These are phyloP conservation scores for Chloroceryle aenea DNA, from an alignment of 2,113 vertebrate species.

Conservation along the genomic window DNA sequence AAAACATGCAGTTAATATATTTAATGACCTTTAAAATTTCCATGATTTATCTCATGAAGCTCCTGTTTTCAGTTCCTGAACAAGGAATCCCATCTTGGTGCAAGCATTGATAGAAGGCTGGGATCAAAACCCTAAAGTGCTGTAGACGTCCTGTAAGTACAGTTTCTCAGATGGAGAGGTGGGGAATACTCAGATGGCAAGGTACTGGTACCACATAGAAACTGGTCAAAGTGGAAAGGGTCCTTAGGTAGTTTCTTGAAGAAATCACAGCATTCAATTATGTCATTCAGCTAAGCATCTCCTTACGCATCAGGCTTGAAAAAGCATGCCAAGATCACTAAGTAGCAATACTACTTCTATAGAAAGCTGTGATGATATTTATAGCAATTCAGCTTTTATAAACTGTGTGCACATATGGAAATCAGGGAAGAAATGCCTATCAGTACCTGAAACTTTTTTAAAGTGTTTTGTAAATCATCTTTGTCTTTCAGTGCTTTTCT, in stretches of 20 bases:
- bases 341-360: background rate
- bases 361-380: background rate
- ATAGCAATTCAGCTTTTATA: background rate
- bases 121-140: background rate
- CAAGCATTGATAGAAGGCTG: background rate
- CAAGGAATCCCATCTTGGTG: background rate
- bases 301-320: background rate
- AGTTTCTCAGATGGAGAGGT: background rate
- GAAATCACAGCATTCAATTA: background rate
- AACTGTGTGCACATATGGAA: background rate
- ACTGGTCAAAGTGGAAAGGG: background rate
- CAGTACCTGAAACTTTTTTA: background rate
- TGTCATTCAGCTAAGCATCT: background rate
- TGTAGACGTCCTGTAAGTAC: background rate
- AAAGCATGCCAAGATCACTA: background rate
- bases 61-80: background rate
- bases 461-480: background rate
- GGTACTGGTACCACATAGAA: background rate
- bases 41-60: background rate
- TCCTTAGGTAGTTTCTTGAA: background rate
- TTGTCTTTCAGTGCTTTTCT: background rate
- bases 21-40: background rate
- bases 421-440: background rate
- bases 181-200: background rate
- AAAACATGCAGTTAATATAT: background rate